phyloP scores from a whole-genome alignment of 2,797 vertebrate genomes.

The Helarctos malayanus region DNA sequence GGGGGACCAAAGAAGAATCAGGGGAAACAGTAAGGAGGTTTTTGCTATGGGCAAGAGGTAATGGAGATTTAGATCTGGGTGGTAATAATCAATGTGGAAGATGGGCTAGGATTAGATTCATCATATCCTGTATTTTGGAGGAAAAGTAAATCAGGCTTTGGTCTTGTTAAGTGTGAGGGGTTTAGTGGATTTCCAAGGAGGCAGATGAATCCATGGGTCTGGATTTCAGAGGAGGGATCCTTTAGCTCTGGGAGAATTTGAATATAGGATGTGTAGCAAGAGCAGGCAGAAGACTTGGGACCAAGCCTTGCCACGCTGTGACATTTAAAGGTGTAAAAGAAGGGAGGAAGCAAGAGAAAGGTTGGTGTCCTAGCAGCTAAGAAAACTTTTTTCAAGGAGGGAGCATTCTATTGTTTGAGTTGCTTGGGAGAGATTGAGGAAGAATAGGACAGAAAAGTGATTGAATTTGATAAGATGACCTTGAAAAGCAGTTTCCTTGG shows the following conservation, averaged over 20 bases:
- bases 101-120: background rate
- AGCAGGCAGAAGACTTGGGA: background rate
- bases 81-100: background rate
- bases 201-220: background rate
- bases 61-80: background rate
- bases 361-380: background rate
- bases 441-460: background rate
- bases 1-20: background rate
- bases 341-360: background rate
- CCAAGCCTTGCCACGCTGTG: background rate
- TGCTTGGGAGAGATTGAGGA: background rate
- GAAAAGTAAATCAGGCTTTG: background rate
- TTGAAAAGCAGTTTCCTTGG: background rate
- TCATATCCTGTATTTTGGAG: background rate
- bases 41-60: background rate
- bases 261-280: background rate
- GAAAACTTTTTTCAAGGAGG: background rate
- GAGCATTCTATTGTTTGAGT: background rate
- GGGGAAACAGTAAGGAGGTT: background rate
- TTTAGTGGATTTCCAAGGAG: background rate
- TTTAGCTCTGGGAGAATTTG: background rate
- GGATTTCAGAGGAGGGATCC: background rate
- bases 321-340: background rate
- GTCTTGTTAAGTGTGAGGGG: background rate
- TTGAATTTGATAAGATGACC: background rate